Evolutionary conservation across 2,797 vertebrate species (phyloP).

Genomic region (Psittacula derbiana): DNA sequence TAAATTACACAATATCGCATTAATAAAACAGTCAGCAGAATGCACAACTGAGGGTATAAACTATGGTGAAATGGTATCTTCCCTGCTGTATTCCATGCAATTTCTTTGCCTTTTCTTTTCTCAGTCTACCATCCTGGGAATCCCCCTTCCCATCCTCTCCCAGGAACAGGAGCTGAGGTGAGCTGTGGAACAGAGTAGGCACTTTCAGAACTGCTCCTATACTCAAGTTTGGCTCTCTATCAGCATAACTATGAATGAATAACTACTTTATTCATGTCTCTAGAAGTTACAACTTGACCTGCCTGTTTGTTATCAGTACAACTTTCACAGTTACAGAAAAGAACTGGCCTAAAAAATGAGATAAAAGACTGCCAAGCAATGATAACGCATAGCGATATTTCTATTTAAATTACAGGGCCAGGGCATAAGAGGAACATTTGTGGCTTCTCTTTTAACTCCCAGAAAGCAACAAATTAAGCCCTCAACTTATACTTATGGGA

Average conservation of each 20-base stretch:
- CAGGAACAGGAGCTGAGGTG: accelerated
- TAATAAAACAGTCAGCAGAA: background rate
- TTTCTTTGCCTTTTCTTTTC: background rate
- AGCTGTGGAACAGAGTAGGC: background rate
- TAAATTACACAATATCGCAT: background rate
- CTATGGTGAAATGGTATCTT: background rate
- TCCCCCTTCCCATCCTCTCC: background rate
- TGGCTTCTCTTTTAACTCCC: constrained; percentile 17
- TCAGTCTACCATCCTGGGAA: background rate
- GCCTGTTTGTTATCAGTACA: background rate
- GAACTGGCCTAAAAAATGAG: background rate
- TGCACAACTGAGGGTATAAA: background rate
- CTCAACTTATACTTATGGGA: background rate
- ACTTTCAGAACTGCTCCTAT: background rate
- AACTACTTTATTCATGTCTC: background rate
- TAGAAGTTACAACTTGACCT: background rate
- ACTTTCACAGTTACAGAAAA: background rate
- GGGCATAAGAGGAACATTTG: constrained; percentile 2
- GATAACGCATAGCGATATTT: background rate
- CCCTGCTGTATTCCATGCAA: background rate
- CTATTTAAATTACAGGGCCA: background rate
- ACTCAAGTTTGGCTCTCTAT: background rate
- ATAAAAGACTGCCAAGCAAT: background rate
- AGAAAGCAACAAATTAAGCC: constrained; percentile 14
- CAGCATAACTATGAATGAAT: background rate